A percentile compares a stretch with the other conserved stretches of the same genome.
These are phyloP conservation scores for Trichopria drosophilae DNA, from an alignment of 2,888 invertebrate genomes.

Conservation along the genomic window DNA sequence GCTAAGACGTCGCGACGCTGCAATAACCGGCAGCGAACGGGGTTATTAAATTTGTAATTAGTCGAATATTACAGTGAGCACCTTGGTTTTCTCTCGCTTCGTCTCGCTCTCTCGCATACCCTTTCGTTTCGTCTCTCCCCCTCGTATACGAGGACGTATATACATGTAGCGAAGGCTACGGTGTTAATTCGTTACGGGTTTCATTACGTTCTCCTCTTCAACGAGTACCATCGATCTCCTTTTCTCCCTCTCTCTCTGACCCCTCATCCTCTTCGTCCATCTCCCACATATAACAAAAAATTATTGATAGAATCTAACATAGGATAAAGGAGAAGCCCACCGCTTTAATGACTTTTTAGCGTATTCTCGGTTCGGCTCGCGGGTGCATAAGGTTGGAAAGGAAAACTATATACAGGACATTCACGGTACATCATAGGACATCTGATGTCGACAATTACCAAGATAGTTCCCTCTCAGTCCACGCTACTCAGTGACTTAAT, in stretches of 20 bases:
- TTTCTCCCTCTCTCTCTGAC: slow-evolving; percentile 9
- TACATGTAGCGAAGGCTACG: slow-evolving; percentile 19
- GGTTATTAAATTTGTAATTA: slow-evolving; percentile 57
- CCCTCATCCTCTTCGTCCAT: not conserved
- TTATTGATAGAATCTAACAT: no score
- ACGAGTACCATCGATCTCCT: slow-evolving; percentile 1
- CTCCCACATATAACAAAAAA: not conserved
- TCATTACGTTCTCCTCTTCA: slow-evolving; percentile 45
- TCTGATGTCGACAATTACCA: no score
- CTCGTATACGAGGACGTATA: not conserved
- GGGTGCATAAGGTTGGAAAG: no score
- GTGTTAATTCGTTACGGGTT: slow-evolving; percentile 49
- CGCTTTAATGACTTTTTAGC: no score
- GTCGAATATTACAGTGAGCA: slow-evolving; percentile 51
- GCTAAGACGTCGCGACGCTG: slow-evolving; percentile 42
- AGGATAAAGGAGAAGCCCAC: no score
- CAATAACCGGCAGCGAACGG: slow-evolving; percentile 48
- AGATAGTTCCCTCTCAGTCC: no score
- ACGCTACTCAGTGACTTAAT: no score
- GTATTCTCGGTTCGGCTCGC: no score
- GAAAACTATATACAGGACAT: no score
- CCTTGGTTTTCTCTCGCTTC: no score
- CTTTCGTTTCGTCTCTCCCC: no score
- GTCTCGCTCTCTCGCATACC: not conserved
- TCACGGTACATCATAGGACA: no score